phyloP scores from a whole-genome alignment of 2,888 invertebrate genomes.

The Tanypteryx hageni region DNA sequence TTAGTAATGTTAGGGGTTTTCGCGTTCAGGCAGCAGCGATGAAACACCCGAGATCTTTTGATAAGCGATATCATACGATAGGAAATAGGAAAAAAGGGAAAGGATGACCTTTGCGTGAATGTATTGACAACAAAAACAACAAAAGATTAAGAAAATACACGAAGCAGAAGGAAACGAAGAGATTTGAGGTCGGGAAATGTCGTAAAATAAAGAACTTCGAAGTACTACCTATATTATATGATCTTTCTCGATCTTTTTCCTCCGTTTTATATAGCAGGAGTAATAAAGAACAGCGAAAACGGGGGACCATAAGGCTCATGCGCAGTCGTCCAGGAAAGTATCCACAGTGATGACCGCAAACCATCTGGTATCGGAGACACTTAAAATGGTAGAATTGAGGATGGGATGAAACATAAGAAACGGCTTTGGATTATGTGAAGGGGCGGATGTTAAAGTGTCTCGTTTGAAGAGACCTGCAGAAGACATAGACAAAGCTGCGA shows the following conservation, averaged over 20 bases:
- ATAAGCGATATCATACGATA: neutral
- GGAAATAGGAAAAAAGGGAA: conserved; percentile 1
- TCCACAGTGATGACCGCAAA: too few relatives aligned
- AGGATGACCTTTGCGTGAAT: neutral
- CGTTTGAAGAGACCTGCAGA: too few relatives aligned
- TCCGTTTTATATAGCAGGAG: neutral
- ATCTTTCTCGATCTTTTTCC: neutral
- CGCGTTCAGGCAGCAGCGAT: too few relatives aligned
- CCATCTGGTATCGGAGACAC: too few relatives aligned
- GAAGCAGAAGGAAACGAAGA: neutral
- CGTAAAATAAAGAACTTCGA: neutral
- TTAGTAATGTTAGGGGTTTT: too few relatives aligned
- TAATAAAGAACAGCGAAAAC: neutral
- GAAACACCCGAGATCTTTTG: neutral
- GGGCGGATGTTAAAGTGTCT: too few relatives aligned
- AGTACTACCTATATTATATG: neutral
- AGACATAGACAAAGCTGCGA: too few relatives aligned
- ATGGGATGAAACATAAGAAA: too few relatives aligned
- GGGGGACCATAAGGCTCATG: too few relatives aligned
- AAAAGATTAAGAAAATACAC: neutral
- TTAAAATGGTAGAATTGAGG: too few relatives aligned
- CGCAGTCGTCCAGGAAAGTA: too few relatives aligned
- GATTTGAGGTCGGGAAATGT: neutral
- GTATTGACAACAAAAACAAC: neutral
- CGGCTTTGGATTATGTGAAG: too few relatives aligned